Evolutionary conservation across 1,140 invertebrate species (phyloP), one percentile per base, ranked within the genome.

Genomic region (Philotrypesis tridentata): DNA sequence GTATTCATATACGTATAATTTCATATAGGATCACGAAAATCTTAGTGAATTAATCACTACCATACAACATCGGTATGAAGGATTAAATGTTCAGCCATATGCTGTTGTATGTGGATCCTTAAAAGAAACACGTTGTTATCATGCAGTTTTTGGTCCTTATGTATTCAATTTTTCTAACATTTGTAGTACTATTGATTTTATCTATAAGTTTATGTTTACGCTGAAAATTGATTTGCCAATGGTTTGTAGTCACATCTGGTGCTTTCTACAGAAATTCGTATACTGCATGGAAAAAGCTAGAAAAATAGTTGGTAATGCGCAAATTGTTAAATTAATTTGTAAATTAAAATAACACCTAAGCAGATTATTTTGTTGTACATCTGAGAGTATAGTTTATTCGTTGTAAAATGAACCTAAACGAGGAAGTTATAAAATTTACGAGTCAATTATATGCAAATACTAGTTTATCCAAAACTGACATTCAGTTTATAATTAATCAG

Each of bases 211-310:
- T 17, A 17, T 63, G 14, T 25, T n/a, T 25, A 63, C 61, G 7
- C 29, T 68, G 8, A 29, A 31, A 6, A 29, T 68, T 29, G 65
- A 68, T 5, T 68, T 12, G 25, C 65, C 65, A 11, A 31, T 68
- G 27, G 65, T 27, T 29, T 68, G 65, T 68, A 27, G 21, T 8
- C 65, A 68, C n/a, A 25, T 63, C 23, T 63, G 61, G n/a, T n/a
- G 8, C n/a, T 63, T 63, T 63, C n/a, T 63, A n/a, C 65, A 68
- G 29, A 68, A 68, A 68, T 31, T 29, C 21, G 8, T 68, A 31
- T 68, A 68, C 21, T 68, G 65, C 65, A 68, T 68, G 65, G 21
- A 68, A 29, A 68, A 68, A 29, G 65, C 25, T 29, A 68, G 21
- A 21, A 27, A 31, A 68, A 68, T 68, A 8, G n/a, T 68, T 68